Evolutionary conservation across 2,888 invertebrate genomes (phyloP), one percentile per base, ranked within the genome.

Genomic region (Cotesia congregata): DNA sequence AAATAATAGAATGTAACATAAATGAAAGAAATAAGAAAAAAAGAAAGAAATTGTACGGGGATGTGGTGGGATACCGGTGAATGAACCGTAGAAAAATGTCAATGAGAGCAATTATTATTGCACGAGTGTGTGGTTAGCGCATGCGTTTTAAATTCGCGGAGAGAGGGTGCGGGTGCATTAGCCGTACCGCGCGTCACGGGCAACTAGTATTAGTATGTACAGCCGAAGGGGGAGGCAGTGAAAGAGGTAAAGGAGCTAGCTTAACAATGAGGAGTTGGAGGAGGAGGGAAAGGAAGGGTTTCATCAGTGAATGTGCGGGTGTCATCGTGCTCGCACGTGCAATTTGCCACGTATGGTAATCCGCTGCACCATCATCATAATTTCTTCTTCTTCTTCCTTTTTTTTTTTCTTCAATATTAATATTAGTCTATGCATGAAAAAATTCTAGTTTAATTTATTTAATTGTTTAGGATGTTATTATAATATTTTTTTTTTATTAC

Each of bases 81-180:
- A 81, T 80, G 80, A 81, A 81, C 79, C 76, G 72, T 72, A 68
- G 50, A 72, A 74, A 76, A 86, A 87, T 87, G 85, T 85, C 86
- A 87, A 85, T 85, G 86, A 86, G 85, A 80, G 85, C 85, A 86
- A 87, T 87, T 87, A 87, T 86, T 85, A 83, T 85, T 85, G 84
- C 82, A 82, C 82, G 82, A 83, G 81, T 74, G 74, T 61, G 68
- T 74, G 74, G 77, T 80, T 79, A 81, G 77, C 80, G 78, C 77
- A 50, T 30, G 74, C 74, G 67, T 68, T 60, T 50, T 50, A 50
- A 50, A 73, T 61, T 65, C 30, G 30, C 12, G 15, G 62, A 12
- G 39, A 60, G 71, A 75, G 41, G 72, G 72, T 39, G 72, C 9
- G 70, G 50, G 61, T 67, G 41, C 67, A 65, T 74, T 72, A 72